These are phyloP conservation scores for Pseudomyrmex cubaensis DNA, from an alignment of 1,140 invertebrate genomes.

Conservation along the genomic window DNA sequence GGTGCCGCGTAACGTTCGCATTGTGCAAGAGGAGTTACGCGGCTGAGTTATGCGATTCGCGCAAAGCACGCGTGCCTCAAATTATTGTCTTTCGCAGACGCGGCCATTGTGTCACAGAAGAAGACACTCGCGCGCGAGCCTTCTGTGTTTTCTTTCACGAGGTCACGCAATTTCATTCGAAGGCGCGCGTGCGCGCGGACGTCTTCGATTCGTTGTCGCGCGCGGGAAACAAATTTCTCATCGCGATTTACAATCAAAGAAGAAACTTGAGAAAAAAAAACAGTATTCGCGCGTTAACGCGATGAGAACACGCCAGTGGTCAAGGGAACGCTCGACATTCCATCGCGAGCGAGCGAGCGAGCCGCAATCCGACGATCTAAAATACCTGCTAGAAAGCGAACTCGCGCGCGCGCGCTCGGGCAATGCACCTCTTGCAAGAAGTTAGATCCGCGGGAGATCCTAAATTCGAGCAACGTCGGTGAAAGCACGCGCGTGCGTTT, in stretches of 20 bases:
- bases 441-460: conserved; percentile 7
- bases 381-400: conserved; percentile 67
- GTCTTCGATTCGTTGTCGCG: too few relatives aligned
- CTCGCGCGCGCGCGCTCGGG: conserved; percentile 33
- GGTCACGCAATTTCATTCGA: not conserved
- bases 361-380: conserved; percentile 66
- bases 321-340: not conserved
- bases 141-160: not conserved
- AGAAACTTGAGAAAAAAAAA: not conserved
- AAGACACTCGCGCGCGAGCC: not conserved
- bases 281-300: not conserved
- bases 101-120: not conserved
- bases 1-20: not conserved
- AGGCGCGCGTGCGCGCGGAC: too few relatives aligned
- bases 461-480: conserved; percentile 61
- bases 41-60: conserved; percentile 27
- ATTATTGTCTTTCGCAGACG: conserved; percentile 17
- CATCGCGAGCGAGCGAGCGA: not conserved
- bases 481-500: conserved; percentile 64
- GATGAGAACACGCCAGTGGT: not conserved
- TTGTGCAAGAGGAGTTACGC: not conserved
- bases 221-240: too few relatives aligned
- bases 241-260: not conserved
- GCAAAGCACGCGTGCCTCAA: not conserved
- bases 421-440: conserved; percentile 59